A percentile compares a stretch with the other conserved stretches of the same genome.
Conservation (phyloP, 2,797 vertebrate species). For the Meriones psammophilus region DNA sequence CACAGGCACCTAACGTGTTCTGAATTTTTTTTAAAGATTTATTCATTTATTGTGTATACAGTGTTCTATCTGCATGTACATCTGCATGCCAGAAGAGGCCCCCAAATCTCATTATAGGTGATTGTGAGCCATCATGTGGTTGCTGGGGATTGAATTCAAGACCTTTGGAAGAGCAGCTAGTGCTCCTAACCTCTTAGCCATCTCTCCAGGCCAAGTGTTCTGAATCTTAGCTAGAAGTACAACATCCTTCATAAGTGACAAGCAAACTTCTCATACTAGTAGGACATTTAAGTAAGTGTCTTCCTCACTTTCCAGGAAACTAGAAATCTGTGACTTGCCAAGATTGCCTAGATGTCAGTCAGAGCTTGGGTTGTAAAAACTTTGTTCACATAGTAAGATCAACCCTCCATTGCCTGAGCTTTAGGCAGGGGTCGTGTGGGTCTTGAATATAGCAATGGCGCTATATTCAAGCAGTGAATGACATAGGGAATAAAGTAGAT, state of each 20-base stretch:
- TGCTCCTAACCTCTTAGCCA: no score
- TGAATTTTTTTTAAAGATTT: not conserved
- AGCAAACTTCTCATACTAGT: conserved; percentile 25
- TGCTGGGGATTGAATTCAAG: no score
- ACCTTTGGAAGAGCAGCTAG: no score
- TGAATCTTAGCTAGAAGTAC: not conserved
- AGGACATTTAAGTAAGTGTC: not conserved
- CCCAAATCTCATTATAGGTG: no score
- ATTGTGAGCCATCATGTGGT: no score
- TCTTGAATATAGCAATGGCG: not conserved
- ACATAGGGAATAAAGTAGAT: no score
- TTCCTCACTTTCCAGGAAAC: not conserved
- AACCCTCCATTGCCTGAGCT: not conserved
- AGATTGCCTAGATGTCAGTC: not conserved
- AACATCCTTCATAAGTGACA: conserved; percentile 17
- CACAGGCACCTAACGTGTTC: not conserved
- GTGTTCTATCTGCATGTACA: no score
- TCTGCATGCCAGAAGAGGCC: no score
- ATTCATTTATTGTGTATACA: no score
- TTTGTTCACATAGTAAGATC: not conserved
- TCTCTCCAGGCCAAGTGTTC: not conserved
- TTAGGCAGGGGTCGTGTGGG: not conserved
- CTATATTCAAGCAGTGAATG: not conserved
- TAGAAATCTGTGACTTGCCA: not conserved
- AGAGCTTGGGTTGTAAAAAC: not conserved